These are phyloP conservation scores for Mactromeris polynyma DNA, from an alignment of 2,888 invertebrate genomes.

Conservation along the genomic window DNA sequence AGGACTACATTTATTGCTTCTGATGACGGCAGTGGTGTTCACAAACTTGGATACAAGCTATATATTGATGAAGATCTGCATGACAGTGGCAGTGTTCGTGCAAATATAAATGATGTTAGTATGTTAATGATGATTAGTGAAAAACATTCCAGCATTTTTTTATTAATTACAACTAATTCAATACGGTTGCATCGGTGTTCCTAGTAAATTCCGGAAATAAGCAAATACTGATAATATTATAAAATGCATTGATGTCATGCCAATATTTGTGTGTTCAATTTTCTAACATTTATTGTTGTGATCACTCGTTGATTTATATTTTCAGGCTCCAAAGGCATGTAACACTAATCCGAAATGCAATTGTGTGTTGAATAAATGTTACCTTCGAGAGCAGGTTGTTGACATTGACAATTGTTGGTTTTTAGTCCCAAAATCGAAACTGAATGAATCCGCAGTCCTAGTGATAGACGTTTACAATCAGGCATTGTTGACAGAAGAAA, in stretches of 20 bases:
- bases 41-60: slow-evolving; percentile 27
- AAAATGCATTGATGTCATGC: too few species aligned
- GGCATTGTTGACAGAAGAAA: slow-evolving; percentile 23
- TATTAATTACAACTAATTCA: too few species aligned
- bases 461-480: slow-evolving; percentile 42
- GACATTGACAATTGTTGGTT: slow-evolving; percentile 72
- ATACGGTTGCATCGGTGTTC: too few species aligned
- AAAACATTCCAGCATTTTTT: too few species aligned
- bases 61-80: slow-evolving; percentile 21
- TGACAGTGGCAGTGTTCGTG: slow-evolving; percentile 14
- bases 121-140: too few species aligned
- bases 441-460: slow-evolving; percentile 36
- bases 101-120: slow-evolving; percentile 39
- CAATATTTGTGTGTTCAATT: too few species aligned
- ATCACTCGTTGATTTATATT: neutral
- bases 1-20: slow-evolving; percentile 38
- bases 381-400: slow-evolving; percentile 43
- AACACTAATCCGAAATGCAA: slow-evolving; percentile 19
- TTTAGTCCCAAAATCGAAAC: slow-evolving; percentile 56
- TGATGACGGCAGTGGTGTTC: slow-evolving; percentile 51
- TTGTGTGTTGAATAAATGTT: slow-evolving; percentile 44
- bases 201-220: too few species aligned
- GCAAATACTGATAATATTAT: too few species aligned
- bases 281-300: too few species aligned
- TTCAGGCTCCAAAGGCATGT: slow-evolving; percentile 38